These are phyloP conservation scores for Nineta flava DNA, from an alignment of 2,888 invertebrate genomes.

Conservation along the genomic window DNA sequence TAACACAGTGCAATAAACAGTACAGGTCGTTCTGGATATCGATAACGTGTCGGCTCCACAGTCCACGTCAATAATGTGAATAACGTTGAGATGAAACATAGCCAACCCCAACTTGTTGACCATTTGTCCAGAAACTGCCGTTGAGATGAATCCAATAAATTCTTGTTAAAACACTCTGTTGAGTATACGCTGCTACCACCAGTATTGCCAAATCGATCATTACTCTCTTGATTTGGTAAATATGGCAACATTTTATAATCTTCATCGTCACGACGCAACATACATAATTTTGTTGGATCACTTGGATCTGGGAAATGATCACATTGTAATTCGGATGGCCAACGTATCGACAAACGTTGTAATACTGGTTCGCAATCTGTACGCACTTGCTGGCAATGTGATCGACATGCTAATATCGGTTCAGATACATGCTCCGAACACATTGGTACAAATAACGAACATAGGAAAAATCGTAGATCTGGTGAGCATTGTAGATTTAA, in stretches of 20 bases:
- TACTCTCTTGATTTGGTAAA: constrained; percentile 9
- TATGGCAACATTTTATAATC: constrained; percentile 6
- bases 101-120: constrained; percentile 60
- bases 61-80: constrained; percentile 77
- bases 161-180: constrained; percentile 6
- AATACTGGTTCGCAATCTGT: constrained; percentile 56
- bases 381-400: constrained; percentile 65
- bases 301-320: constrained; percentile 60
- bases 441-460: constrained; percentile 80
- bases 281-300: constrained; percentile 56
- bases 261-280: constrained; percentile 37
- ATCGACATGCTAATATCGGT: constrained; percentile 72
- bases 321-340: constrained; percentile 65
- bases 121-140: constrained; percentile 56
- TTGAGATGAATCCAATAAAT: constrained; percentile 32
- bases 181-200: not conserved
- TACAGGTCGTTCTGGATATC: constrained; percentile 85
- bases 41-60: constrained; percentile 76
- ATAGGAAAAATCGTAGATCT: constrained; percentile 71
- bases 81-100: constrained; percentile 64
- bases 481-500: constrained; percentile 66
- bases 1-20: constrained; percentile 82
- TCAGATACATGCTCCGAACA: constrained; percentile 76
- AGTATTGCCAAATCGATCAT: not conserved
- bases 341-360: constrained; percentile 39